Evolutionary conservation across 2,888 invertebrate species (phyloP).

Genomic region (Alsophila aescularia): DNA sequence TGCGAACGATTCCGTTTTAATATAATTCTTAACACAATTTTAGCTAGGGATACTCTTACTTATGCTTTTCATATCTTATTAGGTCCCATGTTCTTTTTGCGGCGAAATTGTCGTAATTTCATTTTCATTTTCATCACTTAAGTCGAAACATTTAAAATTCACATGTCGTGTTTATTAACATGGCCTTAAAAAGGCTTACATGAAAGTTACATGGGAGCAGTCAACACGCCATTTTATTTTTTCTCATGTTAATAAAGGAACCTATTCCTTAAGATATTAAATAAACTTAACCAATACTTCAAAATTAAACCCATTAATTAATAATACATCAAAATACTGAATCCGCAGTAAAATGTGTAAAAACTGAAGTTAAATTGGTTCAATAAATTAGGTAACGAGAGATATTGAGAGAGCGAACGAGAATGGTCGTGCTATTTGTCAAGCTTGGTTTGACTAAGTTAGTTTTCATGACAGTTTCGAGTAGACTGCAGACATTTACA

Average conservation of each 20-base stretch:
- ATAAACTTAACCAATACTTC: no score
- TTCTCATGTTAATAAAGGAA: no score
- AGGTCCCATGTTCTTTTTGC: no score
- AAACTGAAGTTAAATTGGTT: conserved; percentile 20
- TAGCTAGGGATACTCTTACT: background rate
- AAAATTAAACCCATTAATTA: conserved; percentile 1
- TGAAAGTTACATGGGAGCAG: no score
- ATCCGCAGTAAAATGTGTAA: conserved; percentile 16
- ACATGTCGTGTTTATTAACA: no score
- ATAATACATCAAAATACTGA: background rate
- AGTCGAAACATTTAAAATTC: no score
- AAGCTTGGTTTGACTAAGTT: conserved; percentile 13
- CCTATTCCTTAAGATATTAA: no score
- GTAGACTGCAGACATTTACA: no score
- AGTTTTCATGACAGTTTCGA: background rate
- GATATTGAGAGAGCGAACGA: conserved; percentile 12
- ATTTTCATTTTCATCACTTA: no score
- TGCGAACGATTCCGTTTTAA: background rate
- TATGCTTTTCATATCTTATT: background rate
- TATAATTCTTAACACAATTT: background rate
- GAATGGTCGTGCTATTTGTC: conserved; percentile 8
- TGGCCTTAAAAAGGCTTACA: no score
- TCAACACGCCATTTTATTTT: no score
- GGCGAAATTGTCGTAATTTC: no score
- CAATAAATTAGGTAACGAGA: conserved; percentile 16